These are phyloP conservation scores for Ochotona princeps DNA, from an alignment of 2,113 vertebrate species.

Conservation along the genomic window DNA sequence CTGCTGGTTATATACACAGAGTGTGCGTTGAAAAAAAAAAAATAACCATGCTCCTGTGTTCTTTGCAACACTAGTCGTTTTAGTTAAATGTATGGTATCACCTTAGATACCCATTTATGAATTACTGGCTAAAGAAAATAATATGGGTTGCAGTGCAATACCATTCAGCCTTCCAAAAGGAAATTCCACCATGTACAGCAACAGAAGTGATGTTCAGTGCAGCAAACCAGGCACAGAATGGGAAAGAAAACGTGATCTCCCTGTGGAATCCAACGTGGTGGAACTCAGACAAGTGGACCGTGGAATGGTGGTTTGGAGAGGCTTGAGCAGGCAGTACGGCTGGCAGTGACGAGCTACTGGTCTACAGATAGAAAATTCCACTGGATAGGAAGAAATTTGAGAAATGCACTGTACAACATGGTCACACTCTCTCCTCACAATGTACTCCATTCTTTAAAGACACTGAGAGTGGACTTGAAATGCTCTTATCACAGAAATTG, in stretches of 20 bases:
- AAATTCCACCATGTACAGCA: background rate
- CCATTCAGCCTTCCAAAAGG: background rate
- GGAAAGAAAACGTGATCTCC: background rate
- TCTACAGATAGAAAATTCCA: background rate
- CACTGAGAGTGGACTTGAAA: background rate
- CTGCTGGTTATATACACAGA: background rate
- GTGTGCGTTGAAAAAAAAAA: too few relatives aligned
- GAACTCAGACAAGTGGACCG: background rate
- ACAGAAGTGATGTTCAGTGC: background rate
- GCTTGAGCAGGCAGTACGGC: background rate
- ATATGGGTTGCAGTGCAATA: background rate
- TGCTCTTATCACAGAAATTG: background rate
- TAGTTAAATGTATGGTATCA: background rate
- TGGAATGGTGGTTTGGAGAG: background rate
- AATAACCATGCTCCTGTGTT: background rate
- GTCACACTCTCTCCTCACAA: background rate
- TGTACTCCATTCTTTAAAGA: background rate
- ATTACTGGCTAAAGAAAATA: background rate
- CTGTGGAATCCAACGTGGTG: background rate
- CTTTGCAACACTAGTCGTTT: background rate
- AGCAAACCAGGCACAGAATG: background rate
- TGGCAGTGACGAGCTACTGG: too few relatives aligned
- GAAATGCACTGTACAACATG: background rate
- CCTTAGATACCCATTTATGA: background rate
- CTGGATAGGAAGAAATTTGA: background rate